These are phyloP conservation scores for Sebastes diaconus DNA, from an alignment of 2,797 vertebrate genomes.

Conservation along the genomic window DNA sequence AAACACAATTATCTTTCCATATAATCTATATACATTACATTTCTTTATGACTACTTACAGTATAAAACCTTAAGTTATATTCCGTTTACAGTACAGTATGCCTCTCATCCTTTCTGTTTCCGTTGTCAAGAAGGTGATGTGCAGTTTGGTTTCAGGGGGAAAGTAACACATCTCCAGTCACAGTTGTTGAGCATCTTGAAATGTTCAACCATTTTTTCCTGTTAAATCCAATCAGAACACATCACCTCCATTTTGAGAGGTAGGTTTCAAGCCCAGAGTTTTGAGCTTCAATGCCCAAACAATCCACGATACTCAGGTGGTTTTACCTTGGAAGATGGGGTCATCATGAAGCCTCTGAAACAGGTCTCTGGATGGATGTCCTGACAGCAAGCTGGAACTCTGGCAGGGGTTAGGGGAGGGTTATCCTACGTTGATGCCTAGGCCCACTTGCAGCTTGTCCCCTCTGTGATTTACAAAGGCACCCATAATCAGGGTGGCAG, in stretches of 20 bases:
- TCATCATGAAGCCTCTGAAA: not conserved
- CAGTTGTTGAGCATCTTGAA: not conserved
- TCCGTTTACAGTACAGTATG: slow-evolving; percentile 29
- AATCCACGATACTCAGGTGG: not conserved
- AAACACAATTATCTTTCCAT: slow-evolving; percentile 7
- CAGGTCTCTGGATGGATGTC: slow-evolving; percentile 41
- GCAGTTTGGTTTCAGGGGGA: slow-evolving; percentile 19
- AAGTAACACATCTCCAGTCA: slow-evolving; percentile 3
- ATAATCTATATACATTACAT: slow-evolving; percentile 31
- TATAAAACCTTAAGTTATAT: slow-evolving; percentile 52
- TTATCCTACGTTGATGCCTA: slow-evolving; percentile 83
- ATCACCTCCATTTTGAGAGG: slow-evolving; percentile 56
- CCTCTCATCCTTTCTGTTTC: slow-evolving; percentile 16
- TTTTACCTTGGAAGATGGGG: slow-evolving; percentile 6
- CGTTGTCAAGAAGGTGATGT: slow-evolving; percentile 17
- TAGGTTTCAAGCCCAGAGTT: slow-evolving; percentile 37
- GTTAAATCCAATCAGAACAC: slow-evolving; percentile 27
- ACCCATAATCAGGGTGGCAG: slow-evolving; percentile 93
- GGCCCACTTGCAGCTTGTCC: slow-evolving; percentile 90
- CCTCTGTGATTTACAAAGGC: slow-evolving; percentile 95
- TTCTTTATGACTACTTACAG: slow-evolving; percentile 21
- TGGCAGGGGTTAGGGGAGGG: not conserved
- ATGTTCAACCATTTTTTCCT: slow-evolving; percentile 3
- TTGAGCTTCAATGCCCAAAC: slow-evolving; percentile 1
- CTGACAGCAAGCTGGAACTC: slow-evolving; percentile 2